phyloP scores from a whole-genome alignment of 2,113 vertebrate species.

The Coregonus clupeaformis region DNA sequence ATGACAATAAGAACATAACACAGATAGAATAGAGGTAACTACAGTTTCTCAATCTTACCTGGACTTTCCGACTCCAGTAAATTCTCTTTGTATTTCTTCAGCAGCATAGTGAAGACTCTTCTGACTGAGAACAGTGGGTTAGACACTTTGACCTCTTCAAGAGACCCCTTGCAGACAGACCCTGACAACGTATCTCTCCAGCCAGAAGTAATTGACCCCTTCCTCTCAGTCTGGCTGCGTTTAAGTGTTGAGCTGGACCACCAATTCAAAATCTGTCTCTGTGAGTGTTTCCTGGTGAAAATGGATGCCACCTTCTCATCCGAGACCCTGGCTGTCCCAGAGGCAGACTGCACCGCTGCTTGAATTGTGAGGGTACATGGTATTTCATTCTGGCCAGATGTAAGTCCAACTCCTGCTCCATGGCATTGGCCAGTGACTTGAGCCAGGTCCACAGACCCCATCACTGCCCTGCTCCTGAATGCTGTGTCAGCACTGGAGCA shows the following conservation, averaged over 20 bases:
- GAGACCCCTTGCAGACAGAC: slow-evolving; percentile 62
- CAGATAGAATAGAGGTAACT: background rate
- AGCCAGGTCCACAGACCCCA: background rate
- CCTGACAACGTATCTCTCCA: slow-evolving; percentile 36
- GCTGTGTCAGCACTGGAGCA: slow-evolving; percentile 22
- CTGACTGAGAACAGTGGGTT: slow-evolving; percentile 81
- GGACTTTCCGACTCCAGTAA: slow-evolving; percentile 47
- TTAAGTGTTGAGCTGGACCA: slow-evolving; percentile 65
- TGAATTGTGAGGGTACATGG: background rate
- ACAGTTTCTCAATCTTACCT: slow-evolving; percentile 46
- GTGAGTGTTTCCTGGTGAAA: slow-evolving; percentile 69
- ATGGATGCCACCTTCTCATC: too few relatives aligned
- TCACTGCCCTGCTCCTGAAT: background rate
- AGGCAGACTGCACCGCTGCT: too few relatives aligned
- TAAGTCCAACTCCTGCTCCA: background rate
- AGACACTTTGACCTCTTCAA: slow-evolving; percentile 75
- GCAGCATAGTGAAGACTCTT: slow-evolving; percentile 73
- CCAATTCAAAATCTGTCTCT: slow-evolving; percentile 72
- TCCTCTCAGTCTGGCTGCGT: slow-evolving; percentile 69
- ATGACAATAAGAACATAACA: slow-evolving; percentile 1
- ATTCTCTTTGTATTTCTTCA: slow-evolving; percentile 65
- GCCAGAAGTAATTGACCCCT: slow-evolving; percentile 47
- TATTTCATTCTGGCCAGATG: background rate
- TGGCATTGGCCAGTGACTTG: background rate
- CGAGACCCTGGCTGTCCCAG: too few relatives aligned